phyloP scores from a whole-genome alignment of 1,140 invertebrate species.

The Andricus grossulariae region DNA sequence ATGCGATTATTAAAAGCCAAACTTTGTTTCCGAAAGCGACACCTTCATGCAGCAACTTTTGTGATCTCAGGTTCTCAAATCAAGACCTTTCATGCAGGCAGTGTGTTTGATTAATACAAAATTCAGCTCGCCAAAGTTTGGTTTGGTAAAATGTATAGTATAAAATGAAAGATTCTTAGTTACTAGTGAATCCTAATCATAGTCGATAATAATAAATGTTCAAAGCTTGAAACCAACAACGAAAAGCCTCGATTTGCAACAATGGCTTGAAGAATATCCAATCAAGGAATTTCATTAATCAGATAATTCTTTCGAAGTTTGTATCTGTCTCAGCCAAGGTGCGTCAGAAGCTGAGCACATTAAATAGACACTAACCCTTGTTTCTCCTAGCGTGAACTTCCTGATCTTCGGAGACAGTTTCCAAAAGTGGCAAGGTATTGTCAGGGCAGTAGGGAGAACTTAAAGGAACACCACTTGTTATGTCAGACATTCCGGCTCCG shows the following conservation, averaged over 20 bases:
- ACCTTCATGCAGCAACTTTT: neutral
- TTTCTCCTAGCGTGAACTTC: conserved; percentile 74
- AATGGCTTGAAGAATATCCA: no score
- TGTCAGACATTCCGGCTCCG: conserved; percentile 78
- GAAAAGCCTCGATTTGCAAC: no score
- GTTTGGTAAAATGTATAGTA: no score
- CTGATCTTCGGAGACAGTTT: conserved; percentile 81
- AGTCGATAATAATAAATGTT: no score
- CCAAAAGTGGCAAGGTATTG: conserved; percentile 76
- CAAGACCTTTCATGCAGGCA: neutral
- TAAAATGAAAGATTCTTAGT: no score
- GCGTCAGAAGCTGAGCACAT: neutral
- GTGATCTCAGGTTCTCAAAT: neutral
- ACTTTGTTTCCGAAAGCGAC: neutral
- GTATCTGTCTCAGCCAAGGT: no score
- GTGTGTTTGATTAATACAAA: neutral
- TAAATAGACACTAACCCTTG: conserved; percentile 66
- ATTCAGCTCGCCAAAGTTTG: neutral
- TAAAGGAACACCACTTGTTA: conserved; percentile 66
- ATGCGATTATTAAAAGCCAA: neutral
- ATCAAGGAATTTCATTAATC: no score
- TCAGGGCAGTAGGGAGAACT: conserved; percentile 76
- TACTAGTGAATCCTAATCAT: no score
- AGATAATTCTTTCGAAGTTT: no score
- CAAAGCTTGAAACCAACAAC: no score